Percentiles rank a stretch among this genome's conserved stretches.
Evolutionary conservation across 2,797 vertebrate species (phyloP).

Genomic region (Oreochromis grahami): DNA sequence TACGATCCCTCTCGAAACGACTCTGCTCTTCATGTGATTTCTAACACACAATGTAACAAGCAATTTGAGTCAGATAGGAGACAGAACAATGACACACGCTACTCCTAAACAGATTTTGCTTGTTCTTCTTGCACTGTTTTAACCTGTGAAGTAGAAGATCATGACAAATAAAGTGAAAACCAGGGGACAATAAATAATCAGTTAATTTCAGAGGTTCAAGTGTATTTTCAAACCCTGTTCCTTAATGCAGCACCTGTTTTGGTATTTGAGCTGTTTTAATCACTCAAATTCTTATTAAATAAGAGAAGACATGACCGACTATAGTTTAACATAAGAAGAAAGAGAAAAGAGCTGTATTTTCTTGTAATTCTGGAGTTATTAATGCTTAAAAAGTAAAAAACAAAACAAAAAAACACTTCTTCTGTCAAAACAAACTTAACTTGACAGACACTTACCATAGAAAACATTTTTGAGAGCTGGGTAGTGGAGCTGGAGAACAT

Average conservation of each 20-base stretch:
- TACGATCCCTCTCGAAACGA: conserved; percentile 90
- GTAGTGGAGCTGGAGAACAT: conserved; percentile 93
- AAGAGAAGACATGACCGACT: neutral
- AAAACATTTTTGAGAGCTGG: conserved; percentile 95
- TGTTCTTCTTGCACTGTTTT: neutral
- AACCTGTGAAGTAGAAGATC: neutral
- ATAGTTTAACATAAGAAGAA: neutral
- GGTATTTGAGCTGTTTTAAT: neutral
- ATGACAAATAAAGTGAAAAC: neutral
- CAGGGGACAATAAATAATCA: neutral
- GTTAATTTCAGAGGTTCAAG: too few species aligned
- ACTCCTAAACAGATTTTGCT: neutral
- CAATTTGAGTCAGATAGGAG: neutral
- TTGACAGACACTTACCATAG: conserved; percentile 63
- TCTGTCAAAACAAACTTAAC: neutral
- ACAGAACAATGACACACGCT: too few species aligned
- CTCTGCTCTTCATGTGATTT: conserved; percentile 91
- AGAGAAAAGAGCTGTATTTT: neutral
- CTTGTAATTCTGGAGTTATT: neutral
- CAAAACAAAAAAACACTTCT: neutral
- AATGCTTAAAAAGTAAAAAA: neutral
- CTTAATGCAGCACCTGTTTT: neutral
- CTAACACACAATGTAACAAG: conserved; percentile 60
- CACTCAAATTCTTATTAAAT: neutral
- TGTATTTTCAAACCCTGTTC: neutral